These are phyloP conservation scores for Pherbina coryleti DNA, from an alignment of 2,888 invertebrate species.

Conservation along the genomic window DNA sequence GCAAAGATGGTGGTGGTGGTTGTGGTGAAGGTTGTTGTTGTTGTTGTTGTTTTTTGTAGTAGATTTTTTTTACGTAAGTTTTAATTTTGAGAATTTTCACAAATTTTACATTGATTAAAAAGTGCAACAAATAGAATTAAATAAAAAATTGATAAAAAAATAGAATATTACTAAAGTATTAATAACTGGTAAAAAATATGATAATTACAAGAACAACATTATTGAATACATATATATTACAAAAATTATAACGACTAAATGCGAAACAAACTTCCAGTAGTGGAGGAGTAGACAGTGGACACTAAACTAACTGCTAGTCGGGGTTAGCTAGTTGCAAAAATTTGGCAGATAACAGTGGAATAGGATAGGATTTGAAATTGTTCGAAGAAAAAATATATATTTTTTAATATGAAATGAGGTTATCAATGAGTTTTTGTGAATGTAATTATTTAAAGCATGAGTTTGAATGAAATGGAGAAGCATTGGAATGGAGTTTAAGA, in stretches of 20 bases:
- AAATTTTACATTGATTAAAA: constrained; percentile 42
- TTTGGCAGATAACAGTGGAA: neutral
- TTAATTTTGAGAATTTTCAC: constrained; percentile 39
- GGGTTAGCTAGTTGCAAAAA: neutral
- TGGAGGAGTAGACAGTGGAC: neutral
- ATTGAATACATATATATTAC: neutral
- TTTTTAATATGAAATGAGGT: neutral
- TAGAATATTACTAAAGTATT: neutral
- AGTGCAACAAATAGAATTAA: constrained; percentile 38
- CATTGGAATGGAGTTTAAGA: neutral
- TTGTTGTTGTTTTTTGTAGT: constrained; percentile 40
- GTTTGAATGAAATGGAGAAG: neutral
- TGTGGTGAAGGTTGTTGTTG: constrained; percentile 35
- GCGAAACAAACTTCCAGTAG: neutral
- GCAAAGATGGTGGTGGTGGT: constrained; percentile 37
- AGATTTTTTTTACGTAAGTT: constrained; percentile 40
- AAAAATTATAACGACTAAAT: neutral
- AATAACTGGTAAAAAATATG: constrained; percentile 47
- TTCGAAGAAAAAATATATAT: neutral
- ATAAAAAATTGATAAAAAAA: constrained; percentile 34
- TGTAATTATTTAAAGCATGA: neutral
- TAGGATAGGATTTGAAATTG: neutral
- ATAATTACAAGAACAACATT: constrained; percentile 54
- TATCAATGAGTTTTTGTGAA: neutral
- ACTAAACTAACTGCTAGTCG: too few relatives aligned